A percentile compares a stretch with the other conserved stretches of the same genome.
phyloP scores from a whole-genome alignment of 2,113 vertebrate genomes.

The Corythaeola cristata region DNA sequence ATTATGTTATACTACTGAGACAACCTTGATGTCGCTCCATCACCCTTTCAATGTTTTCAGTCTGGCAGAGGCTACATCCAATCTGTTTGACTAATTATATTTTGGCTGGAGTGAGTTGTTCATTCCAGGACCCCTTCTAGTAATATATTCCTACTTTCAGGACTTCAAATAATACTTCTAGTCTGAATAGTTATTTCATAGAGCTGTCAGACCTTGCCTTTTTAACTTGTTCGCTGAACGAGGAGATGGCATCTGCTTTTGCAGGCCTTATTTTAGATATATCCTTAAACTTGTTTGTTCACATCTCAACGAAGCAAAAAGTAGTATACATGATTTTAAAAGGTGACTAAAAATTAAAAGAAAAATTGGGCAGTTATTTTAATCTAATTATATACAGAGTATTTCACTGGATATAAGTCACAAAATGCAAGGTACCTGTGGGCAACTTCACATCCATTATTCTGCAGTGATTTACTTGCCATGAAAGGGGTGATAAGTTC shows the following conservation, averaged over 20 bases:
- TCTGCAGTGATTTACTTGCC: conserved; percentile 34
- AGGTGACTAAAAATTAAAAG: not conserved
- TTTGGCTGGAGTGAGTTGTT: not conserved
- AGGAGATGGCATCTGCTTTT: not conserved
- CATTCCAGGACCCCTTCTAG: not conserved
- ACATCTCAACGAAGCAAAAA: not conserved
- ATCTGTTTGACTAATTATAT: not conserved
- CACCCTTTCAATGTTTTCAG: not conserved
- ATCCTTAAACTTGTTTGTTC: not conserved
- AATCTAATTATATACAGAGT: not conserved
- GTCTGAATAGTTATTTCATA: not conserved
- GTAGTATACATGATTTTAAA: not conserved
- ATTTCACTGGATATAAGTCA: not conserved
- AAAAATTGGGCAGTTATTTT: not conserved
- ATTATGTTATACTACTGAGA: not conserved
- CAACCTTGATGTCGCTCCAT: not conserved
- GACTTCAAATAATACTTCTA: not conserved
- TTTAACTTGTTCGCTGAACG: not conserved
- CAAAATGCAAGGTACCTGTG: not conserved
- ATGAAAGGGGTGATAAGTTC: conserved; percentile 12
- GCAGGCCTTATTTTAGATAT: not conserved
- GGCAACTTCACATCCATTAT: not conserved
- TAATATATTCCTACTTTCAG: not conserved
- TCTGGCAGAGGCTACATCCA: not conserved
- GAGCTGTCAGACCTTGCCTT: not conserved